Conservation (phyloP, 2,797 vertebrate genomes). For the Carcharodon carcharias region DNA sequence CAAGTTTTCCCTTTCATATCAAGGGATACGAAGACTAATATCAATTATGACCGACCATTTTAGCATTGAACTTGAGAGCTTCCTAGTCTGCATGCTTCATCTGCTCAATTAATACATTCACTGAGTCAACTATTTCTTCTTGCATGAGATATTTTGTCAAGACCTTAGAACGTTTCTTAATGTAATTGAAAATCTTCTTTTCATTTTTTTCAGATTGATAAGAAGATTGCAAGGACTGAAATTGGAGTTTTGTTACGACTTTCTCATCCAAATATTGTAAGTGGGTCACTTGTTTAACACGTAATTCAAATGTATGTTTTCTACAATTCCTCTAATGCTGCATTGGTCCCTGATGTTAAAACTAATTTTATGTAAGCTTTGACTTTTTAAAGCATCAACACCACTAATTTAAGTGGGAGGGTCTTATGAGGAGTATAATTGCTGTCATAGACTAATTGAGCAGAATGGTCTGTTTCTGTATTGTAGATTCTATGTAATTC, state of each 20-base stretch:
- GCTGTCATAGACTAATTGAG: neutral
- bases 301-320: neutral
- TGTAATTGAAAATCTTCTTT: neutral
- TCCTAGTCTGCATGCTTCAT: neutral
- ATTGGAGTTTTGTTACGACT: conserved; percentile 78
- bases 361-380: neutral
- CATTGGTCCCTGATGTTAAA: neutral
- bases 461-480: neutral
- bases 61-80: neutral
- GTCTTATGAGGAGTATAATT: neutral
- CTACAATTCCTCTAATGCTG: neutral
- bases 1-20: neutral
- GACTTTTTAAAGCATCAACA: neutral
- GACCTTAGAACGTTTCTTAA: neutral
- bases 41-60: neutral
- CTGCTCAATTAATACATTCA: neutral
- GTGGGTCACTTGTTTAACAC: conserved; percentile 42
- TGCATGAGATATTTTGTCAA: neutral
- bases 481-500: neutral
- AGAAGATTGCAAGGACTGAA: conserved; percentile 81
- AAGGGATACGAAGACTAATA: neutral
- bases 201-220: conserved; percentile 66
- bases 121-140: neutral
- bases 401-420: neutral
- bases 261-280: conserved; percentile 82